Conservation (phyloP, 2,113 vertebrate species). For the Lampris megalopsis region DNA sequence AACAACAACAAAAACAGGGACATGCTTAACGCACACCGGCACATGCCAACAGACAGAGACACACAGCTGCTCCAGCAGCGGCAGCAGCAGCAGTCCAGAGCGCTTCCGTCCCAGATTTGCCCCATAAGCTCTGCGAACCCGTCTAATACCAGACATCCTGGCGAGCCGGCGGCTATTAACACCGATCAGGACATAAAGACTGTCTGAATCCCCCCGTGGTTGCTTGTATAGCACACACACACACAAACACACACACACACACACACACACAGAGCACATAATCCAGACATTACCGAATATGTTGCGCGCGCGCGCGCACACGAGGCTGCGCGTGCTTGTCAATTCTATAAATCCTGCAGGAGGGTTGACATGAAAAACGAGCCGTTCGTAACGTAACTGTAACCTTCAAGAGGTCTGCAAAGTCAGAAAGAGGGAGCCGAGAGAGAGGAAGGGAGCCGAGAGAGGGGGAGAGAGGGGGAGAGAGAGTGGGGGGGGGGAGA, state of each 20-base stretch:
- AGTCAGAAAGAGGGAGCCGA: slow-evolving; percentile 35
- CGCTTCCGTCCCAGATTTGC: not conserved
- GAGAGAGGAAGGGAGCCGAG: no score
- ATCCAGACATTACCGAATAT: not conserved
- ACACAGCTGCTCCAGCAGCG: not conserved
- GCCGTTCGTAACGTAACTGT: slow-evolving; percentile 8
- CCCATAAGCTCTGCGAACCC: not conserved
- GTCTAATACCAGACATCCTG: not conserved
- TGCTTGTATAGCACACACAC: not conserved
- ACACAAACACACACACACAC: not conserved
- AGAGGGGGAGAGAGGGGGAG: not conserved
- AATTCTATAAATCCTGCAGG: not conserved
- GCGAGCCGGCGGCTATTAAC: not conserved
- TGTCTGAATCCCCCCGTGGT: not conserved
- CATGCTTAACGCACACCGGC: not conserved
- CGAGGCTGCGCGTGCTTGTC: no score
- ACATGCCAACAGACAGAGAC: not conserved
- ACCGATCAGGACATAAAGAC: not conserved
- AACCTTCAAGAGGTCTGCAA: slow-evolving; percentile 60
- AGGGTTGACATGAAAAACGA: slow-evolving; percentile 13
- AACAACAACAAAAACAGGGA: not conserved
- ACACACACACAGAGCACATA: not conserved
- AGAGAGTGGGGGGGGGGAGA: not conserved
- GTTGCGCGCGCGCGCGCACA: not conserved
- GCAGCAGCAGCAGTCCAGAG: not conserved